A percentile compares a stretch with the other conserved stretches of the same genome.
phyloP scores from a whole-genome alignment of 2,888 invertebrate genomes.

The Drosophila quinaria region DNA sequence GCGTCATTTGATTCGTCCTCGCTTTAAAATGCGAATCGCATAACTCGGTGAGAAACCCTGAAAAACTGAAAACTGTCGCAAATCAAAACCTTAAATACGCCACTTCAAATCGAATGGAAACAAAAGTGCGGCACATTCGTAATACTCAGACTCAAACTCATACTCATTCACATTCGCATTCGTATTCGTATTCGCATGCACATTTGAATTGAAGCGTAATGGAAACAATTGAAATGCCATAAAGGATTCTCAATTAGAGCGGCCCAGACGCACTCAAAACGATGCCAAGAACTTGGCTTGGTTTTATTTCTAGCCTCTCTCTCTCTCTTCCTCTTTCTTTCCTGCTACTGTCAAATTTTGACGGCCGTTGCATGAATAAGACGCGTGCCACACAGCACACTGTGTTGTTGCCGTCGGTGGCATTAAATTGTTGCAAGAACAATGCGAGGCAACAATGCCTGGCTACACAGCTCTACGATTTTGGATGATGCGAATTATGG shows the following conservation, averaged over 20 bases:
- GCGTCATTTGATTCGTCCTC: constrained; percentile 33
- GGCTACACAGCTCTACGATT: constrained; percentile 7
- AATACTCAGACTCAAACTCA: constrained; percentile 10
- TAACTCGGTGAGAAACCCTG: constrained; percentile 29
- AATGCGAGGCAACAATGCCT: constrained; percentile 58
- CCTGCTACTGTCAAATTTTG: constrained; percentile 82
- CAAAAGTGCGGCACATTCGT: constrained; percentile 64
- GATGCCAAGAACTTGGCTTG: constrained; percentile 59
- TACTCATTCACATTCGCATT: neutral
- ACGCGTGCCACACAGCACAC: constrained; percentile 66
- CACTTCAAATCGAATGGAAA: constrained; percentile 81
- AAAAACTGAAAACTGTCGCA: constrained; percentile 73
- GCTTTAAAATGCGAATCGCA: constrained; percentile 59
- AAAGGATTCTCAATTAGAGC: constrained; percentile 83
- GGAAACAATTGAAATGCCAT: constrained; percentile 83
- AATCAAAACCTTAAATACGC: constrained; percentile 83
- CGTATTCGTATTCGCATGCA: constrained; percentile 25
- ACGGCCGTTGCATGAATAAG: constrained; percentile 78
- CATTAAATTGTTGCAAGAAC: constrained; percentile 67
- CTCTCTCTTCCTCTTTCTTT: constrained; percentile 22
- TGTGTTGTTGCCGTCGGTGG: constrained; percentile 36
- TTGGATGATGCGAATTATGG: constrained; percentile 43
- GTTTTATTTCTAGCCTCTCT: constrained; percentile 6
- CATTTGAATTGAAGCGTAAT: constrained; percentile 78
- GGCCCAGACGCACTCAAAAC: constrained; percentile 55